Base-by-base conservation (phyloP, 2,797 vertebrate genomes). In the Poliocrania exsul region DNA sequence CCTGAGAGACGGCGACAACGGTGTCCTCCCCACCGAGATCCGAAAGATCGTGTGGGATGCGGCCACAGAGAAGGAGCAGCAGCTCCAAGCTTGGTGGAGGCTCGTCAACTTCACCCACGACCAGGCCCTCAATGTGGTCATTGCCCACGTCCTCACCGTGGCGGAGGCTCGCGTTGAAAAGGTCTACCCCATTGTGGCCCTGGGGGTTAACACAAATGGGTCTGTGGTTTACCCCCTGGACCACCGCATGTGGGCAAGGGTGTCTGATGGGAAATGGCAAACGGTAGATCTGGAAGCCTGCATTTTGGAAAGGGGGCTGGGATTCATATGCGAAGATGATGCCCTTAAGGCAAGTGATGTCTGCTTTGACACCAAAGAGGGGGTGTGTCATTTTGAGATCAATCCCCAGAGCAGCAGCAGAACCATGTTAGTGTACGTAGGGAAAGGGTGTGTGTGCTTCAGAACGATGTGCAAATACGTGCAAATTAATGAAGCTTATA, bases 81-180 rank as follows among this genome's bases (percentile, higher is more conserved):
- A 95, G 93, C 96, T 96, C 66, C 96, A 96, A 18, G 96, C 95
- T 51, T 96, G 96, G 96, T 96, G 96, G 96, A 92, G 96, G 77
- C 95, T 96, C 0, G 73, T 96, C 91, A 96, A 96, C 94, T 96
- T 96, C 86, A 96, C 96, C 54, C 96, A 96, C 0, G 94, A 96
- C 88, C 94, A 91, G 65, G 69, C 42, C 53, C 96, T 93, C 83
- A 64, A 96, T 0, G 37, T 70, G 0, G 95, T 96, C 73, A 12
- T 96, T 2, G 95, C 96, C 58, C 78, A 96, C 0, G 94, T 96
- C 20, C 88, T 96, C 77, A 96, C 96, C 0, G 94, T 96, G 91
- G 92, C 44, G 0, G 96, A 96, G 20, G 96, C 95, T 80, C 90
- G 0, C 93, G 91, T 96, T 0, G 96, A 96, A 75, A 96, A 95